Evolutionary conservation across 2,888 invertebrate species (phyloP).

Genomic region (Drosophila nigritarsus): DNA sequence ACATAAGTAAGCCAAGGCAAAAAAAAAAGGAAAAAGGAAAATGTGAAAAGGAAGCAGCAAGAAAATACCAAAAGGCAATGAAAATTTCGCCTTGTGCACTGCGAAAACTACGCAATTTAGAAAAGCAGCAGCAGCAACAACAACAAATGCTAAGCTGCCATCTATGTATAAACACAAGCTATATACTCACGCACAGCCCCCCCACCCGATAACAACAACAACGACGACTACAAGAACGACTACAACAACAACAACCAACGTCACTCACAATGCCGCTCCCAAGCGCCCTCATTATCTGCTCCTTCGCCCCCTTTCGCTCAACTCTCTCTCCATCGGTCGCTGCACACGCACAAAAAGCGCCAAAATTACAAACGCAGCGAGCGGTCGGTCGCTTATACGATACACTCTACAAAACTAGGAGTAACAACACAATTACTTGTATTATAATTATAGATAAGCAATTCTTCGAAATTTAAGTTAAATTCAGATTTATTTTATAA

Average conservation of each 20-base stretch:
- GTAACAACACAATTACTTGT: neutral
- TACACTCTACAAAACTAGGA: neutral
- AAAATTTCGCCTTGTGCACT: conserved; percentile 57
- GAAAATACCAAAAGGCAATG: conserved; percentile 50
- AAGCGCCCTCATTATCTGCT: conserved; percentile 28
- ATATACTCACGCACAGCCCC: conserved; percentile 17
- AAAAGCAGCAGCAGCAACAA: conserved; percentile 33
- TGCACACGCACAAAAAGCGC: conserved; percentile 78
- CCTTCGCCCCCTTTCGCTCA: neutral
- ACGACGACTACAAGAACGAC: conserved; percentile 25
- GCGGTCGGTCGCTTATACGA: conserved; percentile 50
- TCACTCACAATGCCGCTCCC: conserved; percentile 68
- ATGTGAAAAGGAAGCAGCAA: conserved; percentile 20
- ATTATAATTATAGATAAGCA: neutral
- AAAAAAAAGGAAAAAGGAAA: conserved; percentile 9
- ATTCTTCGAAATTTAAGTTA: neutral
- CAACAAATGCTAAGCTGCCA: conserved; percentile 39
- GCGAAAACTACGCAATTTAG: conserved; percentile 62
- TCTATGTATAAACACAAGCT: conserved; percentile 35
- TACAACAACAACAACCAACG: conserved; percentile 58
- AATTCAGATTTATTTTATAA: neutral
- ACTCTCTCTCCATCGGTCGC: conserved; percentile 30
- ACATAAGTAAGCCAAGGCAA: conserved; percentile 35
- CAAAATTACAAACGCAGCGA: conserved; percentile 80
- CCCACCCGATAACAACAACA: conserved; percentile 12